Base-by-base conservation (phyloP, 2,888 invertebrate species). In the Pyralis farinalis region DNA sequence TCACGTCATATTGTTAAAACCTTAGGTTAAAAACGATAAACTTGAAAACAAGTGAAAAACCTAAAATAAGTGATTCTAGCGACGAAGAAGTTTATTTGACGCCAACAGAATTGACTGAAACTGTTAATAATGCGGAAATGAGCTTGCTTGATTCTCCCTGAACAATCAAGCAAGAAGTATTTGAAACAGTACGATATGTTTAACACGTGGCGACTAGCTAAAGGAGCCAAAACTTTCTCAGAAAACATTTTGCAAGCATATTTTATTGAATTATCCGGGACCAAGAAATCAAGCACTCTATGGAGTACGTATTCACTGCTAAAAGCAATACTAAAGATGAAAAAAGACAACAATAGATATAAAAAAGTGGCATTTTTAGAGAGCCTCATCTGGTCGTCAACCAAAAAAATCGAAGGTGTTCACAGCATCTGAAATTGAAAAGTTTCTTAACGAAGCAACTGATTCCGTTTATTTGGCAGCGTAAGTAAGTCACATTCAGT, bases 261-360 rank as follows among this genome's bases (percentile, higher is more conserved):
- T 38, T 47, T 44, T 28, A 20, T 11, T 4, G 44, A 37, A 33
- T 22, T 43, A 31, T 32, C 40, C 6, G 10, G 30, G 11, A 43
- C 37, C 21, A 43, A 12, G 33, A 41, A 43, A 29, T 36, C 41
- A n/a, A 33, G 32, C 1, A 34, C 43, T 7, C 30, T 43, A 9
- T 37, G 35, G 34, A 47, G 41, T 27, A 37, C n/a, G 6, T 47
- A 35, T 34, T 47, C 46, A 7, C 41, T 39, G 36, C 36, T 47
- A 25, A 47, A 43, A 43, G 16, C 12, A 27, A 37, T 30, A 12
- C n/a, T 46, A 27, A 37, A 29, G 12, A 37, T 34, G 7, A 40
- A 46, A 12, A 35, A 42, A 29, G 34, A 46, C 22, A 27, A 16
- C 4, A 2, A 16, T 16, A 16, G 2, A 16, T 16, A 16, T 16